These are phyloP conservation scores for Andrena minutula DNA, from an alignment of 2,888 invertebrate genomes.

Conservation along the genomic window DNA sequence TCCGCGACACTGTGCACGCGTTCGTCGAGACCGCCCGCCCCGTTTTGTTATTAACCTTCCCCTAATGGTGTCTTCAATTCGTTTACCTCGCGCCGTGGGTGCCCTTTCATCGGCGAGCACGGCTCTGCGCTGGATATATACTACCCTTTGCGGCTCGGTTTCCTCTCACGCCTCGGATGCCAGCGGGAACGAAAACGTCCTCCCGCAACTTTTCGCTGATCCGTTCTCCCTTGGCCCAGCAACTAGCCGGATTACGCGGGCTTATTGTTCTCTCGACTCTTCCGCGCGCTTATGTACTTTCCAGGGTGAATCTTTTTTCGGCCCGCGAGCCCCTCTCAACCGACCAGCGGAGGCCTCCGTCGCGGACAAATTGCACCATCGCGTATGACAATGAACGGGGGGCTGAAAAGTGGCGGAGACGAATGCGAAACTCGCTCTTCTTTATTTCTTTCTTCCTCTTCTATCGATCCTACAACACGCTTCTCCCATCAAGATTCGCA, in stretches of 20 bases:
- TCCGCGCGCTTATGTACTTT: constrained; percentile 40
- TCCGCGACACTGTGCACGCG: neutral
- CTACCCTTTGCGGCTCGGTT: neutral
- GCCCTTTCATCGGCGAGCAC: constrained; percentile 2
- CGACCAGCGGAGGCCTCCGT: constrained; percentile 17
- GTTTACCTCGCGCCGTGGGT: neutral
- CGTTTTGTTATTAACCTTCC: neutral
- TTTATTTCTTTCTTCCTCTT: constrained; percentile 13
- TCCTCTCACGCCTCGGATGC: constrained; percentile 5
- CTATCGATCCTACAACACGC: constrained; percentile 1
- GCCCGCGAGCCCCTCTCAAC: constrained; percentile 24
- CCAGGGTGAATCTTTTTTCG: constrained; percentile 45
- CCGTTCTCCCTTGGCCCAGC: constrained; percentile 22
- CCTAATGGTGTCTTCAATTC: constrained; percentile 7
- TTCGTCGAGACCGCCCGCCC: neutral
- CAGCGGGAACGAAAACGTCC: constrained; percentile 6
- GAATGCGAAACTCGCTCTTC: neutral
- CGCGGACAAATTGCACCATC: constrained; percentile 41
- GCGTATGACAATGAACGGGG: constrained; percentile 44
- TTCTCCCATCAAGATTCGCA: neutral
- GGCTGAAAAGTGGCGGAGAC: constrained; percentile 37
- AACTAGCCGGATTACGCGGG: constrained; percentile 41
- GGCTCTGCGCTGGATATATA: constrained; percentile 10
- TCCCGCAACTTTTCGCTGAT: constrained; percentile 12
- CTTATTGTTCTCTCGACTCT: constrained; percentile 36